These are phyloP conservation scores for Melitaea athalia DNA, from an alignment of 2,888 invertebrate species.

Conservation along the genomic window DNA sequence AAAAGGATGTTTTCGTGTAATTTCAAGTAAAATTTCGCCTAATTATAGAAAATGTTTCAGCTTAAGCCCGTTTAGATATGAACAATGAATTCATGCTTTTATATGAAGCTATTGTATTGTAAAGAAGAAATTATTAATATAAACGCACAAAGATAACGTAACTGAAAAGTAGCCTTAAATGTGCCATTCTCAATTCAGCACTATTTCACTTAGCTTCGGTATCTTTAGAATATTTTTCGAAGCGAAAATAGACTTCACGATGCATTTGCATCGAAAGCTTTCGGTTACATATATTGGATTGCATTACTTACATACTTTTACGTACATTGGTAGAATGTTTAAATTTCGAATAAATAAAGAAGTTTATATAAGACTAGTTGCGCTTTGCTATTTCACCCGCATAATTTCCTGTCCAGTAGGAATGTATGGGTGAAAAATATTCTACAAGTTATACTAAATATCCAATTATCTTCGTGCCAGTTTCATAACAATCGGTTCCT, in stretches of 20 bases:
- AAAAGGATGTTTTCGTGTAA: conserved; percentile 70
- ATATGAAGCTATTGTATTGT: conserved; percentile 22
- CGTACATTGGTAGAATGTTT: not conserved
- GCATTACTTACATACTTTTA: conserved; percentile 8
- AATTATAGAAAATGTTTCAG: conserved; percentile 62
- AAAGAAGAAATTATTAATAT: conserved; percentile 10
- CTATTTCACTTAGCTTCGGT: conserved; percentile 10
- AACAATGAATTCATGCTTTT: conserved; percentile 26
- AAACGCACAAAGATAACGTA: not conserved
- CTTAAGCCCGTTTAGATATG: conserved; percentile 27
- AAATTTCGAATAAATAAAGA: not conserved
- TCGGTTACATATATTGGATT: conserved; percentile 5
- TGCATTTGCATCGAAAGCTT: conserved; percentile 9
- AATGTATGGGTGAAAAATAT: no score
- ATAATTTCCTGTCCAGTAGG: not conserved
- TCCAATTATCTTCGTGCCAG: no score
- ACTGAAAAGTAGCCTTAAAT: conserved; percentile 4
- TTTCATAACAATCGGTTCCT: no score
- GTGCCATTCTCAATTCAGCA: conserved; percentile 8
- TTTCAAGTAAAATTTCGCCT: conserved; percentile 67
- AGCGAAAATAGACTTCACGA: conserved; percentile 13
- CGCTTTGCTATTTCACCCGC: no score
- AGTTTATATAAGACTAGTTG: not conserved
- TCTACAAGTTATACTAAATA: no score
- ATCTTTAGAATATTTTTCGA: conserved; percentile 9